Evolutionary conservation across 1,140 invertebrate species (phyloP), one percentile per base, ranked within the genome.

Genomic region (Platyura marginata): DNA sequence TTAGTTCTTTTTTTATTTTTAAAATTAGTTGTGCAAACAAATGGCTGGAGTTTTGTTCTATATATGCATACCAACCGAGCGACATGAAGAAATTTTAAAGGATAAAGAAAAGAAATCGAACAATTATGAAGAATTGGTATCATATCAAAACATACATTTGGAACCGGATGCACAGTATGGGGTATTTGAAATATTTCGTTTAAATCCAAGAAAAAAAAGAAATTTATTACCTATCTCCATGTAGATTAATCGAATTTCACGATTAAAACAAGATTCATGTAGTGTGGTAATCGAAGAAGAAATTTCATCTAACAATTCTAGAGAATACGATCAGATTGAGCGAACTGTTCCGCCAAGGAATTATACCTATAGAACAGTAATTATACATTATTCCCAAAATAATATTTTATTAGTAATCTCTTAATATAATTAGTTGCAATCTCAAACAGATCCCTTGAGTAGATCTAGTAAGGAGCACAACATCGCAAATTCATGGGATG

Each of bases 41-140:
- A 56, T 56, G 54, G 47, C 58, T 0, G 52, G 61, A 15, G 61
- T 62, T 9, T 48, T 63, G n/a, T 60, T 64, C 42, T 51, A 59
- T n/a, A 53, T 64, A 19, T 57, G 54, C 15, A 60, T 64, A 21
- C 62, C 62, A 23, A 61, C 57, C 0, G 56, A 52, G 23, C 34
- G n/a, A 0, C 51, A 59, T 36, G 57, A 59, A 40, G 44, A 55
- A 29, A 48, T 50, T 19, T 43, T 56, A 6, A 8, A 23, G 16
- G 15, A 42, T 22, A 25, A 49, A 48, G 40, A 10, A 13, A 2
- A 22, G 39, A 18, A 41, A 16, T n/a, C 16, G 19, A 22, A 20
- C 35, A n/a, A 5, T 41, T 13, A 15, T 38, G 16, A 23, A 20
- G 32, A 37, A 20, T 13, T 32, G 15, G n/a, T 33, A 15, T 3